These are phyloP conservation scores for Dicyrtomina minuta DNA, from an alignment of 2,888 invertebrate species.

Conservation along the genomic window DNA sequence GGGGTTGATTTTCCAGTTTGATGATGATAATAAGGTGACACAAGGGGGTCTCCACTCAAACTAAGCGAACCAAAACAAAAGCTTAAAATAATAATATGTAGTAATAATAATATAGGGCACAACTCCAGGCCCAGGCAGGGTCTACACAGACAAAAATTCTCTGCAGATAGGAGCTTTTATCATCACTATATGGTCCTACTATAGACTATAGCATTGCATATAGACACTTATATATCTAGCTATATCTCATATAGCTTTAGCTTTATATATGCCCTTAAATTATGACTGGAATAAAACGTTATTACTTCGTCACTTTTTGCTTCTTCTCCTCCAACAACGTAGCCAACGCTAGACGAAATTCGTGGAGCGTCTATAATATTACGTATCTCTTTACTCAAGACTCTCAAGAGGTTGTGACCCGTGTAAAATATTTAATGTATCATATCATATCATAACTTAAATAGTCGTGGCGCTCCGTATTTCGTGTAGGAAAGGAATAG, in stretches of 20 bases:
- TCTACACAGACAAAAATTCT: too few relatives aligned
- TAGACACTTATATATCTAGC: too few relatives aligned
- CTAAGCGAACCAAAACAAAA: constrained; percentile 31
- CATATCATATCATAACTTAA: too few relatives aligned
- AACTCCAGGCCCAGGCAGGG: too few relatives aligned
- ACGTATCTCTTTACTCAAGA: neutral
- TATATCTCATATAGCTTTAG: neutral
- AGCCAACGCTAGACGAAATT: too few relatives aligned
- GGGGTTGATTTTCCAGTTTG: constrained; percentile 52
- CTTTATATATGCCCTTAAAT: constrained; percentile 1
- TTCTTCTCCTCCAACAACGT: too few relatives aligned
- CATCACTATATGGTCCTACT: too few relatives aligned
- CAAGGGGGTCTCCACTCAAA: constrained; percentile 31
- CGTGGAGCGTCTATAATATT: neutral
- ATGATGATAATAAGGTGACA: constrained; percentile 50
- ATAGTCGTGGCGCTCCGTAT: too few relatives aligned
- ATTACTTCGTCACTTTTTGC: constrained; percentile 21
- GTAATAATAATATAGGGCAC: neutral
- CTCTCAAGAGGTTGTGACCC: neutral
- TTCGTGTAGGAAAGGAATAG: too few relatives aligned
- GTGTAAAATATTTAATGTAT: too few relatives aligned
- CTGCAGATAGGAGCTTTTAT: too few relatives aligned
- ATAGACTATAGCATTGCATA: too few relatives aligned
- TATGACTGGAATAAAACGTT: constrained; percentile 27
- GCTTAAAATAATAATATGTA: constrained; percentile 8